Evolutionary conservation across 2,888 invertebrate species (phyloP).

Genomic region (Xestia rhomboidea): DNA sequence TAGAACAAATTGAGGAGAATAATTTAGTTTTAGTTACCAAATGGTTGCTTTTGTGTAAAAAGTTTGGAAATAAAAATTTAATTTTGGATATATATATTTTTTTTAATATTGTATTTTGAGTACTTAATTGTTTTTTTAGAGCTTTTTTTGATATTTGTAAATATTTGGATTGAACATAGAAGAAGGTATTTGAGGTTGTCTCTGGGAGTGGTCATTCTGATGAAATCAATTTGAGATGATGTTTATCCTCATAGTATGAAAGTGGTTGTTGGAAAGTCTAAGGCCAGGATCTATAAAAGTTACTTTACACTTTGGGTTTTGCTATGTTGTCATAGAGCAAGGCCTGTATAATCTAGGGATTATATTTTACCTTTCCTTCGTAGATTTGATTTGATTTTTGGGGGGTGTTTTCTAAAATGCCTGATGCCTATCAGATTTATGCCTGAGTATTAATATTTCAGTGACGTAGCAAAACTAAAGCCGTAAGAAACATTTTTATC

Average conservation of each 20-base stretch:
- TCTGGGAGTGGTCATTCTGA: background rate
- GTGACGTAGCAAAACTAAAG: background rate
- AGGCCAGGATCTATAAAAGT: background rate
- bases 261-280: background rate
- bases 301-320: background rate
- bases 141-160: too few species aligned
- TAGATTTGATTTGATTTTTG: too few species aligned
- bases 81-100: too few species aligned
- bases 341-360: background rate
- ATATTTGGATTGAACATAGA: background rate
- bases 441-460: background rate
- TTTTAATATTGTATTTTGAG: too few species aligned
- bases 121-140: too few species aligned
- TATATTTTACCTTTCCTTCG: background rate
- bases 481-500: background rate
- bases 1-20: background rate
- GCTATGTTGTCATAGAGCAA: background rate
- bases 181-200: background rate
- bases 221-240: background rate
- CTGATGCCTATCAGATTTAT: background rate
- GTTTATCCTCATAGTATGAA: background rate
- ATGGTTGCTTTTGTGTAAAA: background rate
- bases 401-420: background rate
- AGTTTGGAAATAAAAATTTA: too few species aligned
- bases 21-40: background rate